A percentile compares a stretch with the other conserved stretches of the same genome.
Conservation (phyloP, 2,113 vertebrate species). For the Pangasianodon gigas region DNA sequence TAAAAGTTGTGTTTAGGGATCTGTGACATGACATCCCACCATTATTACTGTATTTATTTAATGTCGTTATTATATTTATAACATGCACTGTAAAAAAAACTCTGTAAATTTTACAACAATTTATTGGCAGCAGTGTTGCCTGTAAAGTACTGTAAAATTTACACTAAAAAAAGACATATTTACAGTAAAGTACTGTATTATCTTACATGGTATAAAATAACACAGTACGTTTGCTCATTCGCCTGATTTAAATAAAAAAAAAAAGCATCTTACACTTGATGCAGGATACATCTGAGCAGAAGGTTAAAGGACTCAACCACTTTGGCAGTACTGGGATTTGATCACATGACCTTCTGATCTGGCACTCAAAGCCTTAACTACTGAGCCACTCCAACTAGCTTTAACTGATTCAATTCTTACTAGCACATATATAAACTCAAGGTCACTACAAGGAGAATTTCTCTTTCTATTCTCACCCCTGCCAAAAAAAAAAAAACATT, state of each 20-base stretch:
- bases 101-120: no score
- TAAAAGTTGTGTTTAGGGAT: background rate
- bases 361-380: no score
- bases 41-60: background rate
- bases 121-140: background rate
- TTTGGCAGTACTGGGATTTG: background rate
- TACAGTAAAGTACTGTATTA: background rate
- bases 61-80: no score
- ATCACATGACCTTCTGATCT: no score
- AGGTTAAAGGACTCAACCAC: background rate
- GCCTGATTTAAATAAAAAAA: background rate
- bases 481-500: background rate
- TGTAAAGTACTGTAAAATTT: background rate
- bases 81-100: background rate
- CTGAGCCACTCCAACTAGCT: background rate
- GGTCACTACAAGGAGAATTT: background rate
- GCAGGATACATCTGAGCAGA: background rate
- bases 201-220: background rate
- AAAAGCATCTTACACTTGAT: background rate
- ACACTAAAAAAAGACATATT: no score
- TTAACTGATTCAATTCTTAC: no score
- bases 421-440: background rate
- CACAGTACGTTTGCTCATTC: background rate
- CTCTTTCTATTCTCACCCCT: no score
- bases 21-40: background rate